Evolutionary conservation across 2,113 vertebrate species (phyloP), one percentile per base, ranked within the genome.

Genomic region (Eretmochelys imbricata): DNA sequence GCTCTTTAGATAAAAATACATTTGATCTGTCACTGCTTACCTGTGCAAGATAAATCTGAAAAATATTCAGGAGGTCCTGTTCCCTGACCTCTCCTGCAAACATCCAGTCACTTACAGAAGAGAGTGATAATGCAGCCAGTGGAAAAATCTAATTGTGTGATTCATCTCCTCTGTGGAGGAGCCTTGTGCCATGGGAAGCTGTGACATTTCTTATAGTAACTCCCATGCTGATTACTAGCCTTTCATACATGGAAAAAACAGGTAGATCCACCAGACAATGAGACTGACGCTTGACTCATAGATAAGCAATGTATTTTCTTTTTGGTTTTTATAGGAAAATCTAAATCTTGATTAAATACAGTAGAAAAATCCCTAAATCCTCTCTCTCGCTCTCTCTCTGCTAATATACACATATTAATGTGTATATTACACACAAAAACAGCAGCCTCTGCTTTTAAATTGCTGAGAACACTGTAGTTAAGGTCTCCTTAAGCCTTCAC

Each of bases 361-460:
- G n/a, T 81, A 0, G 0, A 51, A 91, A 83, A 93, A 93, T 48
- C 50, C 0, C 51, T 93, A 94, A 96, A 94, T 95, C 87, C 94
- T 93, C 93, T 94, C 50, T 50, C 50, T 90, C 54, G 84, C 94
- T 93, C 93, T 94, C 50, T 50, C 50, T 90, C 57, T 3, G 29
- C 79, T 93, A 87, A 93, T 95, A 93, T 93, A 80, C 88, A 49
- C 93, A 72, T 90, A 82, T 80, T 54, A 75, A 93, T 96, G 93
- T 85, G 48, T 54, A 54, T 54, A 54, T 54, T 54, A 54, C 53
- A 42, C 42, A 0, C 81, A 94, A 93, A 82, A 91, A 55, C 87
- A 76, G 59, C 92, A 91, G 69, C 88, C 90, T 93, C 94, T 93
- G 85, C 48, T 92, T 82, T 13, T 89, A 84, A 87, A 93, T 93